These are phyloP conservation scores for Coranthus polyacanthus DNA, from an alignment of 2,797 vertebrate genomes.

Conservation along the genomic window DNA sequence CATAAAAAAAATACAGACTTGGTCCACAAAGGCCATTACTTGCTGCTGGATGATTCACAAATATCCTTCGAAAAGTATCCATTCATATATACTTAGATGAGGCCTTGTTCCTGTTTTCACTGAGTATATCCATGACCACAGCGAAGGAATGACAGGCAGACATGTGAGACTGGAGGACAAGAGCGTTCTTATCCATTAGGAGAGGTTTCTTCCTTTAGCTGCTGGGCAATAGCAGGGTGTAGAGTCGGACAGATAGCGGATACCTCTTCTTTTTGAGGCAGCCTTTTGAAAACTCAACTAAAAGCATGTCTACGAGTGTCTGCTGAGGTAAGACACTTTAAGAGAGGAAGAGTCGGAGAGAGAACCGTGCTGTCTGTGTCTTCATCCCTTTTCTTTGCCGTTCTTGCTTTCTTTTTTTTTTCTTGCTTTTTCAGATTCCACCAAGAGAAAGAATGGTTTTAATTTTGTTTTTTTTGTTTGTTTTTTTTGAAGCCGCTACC, in stretches of 20 bases:
- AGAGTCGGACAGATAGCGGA: constrained; percentile 7
- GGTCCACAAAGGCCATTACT: too few species aligned
- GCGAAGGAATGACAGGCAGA: not conserved
- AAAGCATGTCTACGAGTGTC: constrained; percentile 19
- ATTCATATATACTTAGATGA: too few species aligned
- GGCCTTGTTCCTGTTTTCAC: too few species aligned
- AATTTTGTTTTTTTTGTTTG: not conserved
- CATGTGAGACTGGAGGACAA: not conserved
- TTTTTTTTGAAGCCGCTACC: not conserved
- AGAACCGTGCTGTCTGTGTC: not conserved
- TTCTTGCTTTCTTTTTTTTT: too few species aligned
- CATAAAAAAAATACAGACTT: too few species aligned
- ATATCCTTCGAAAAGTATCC: too few species aligned
- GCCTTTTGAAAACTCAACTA: constrained; percentile 32
- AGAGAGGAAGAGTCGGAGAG: constrained; percentile 4
- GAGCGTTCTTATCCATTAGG: constrained; percentile 33
- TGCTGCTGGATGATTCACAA: too few species aligned
- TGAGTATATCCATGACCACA: not conserved
- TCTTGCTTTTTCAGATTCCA: too few species aligned
- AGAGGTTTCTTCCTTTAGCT: constrained; percentile 29
- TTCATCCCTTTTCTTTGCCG: not conserved
- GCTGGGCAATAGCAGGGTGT: constrained; percentile 28
- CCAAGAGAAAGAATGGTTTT: not conserved
- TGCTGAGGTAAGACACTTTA: constrained; percentile 17
- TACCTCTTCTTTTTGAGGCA: constrained; percentile 15